These are phyloP conservation scores for Carcina quercana DNA, from an alignment of 2,888 invertebrate genomes.

Conservation along the genomic window DNA sequence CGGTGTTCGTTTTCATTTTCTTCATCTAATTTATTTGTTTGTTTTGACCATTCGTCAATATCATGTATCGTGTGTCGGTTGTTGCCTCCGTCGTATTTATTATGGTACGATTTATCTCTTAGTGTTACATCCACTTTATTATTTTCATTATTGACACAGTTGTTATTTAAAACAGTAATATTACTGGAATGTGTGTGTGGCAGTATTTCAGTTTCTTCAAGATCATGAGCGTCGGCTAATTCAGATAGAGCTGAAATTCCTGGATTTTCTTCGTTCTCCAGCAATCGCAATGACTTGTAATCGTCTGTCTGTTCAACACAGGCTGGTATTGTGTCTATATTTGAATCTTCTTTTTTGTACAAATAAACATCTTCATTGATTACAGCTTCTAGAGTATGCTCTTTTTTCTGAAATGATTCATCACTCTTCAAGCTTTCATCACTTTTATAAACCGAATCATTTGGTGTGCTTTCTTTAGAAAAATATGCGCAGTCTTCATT, in stretches of 20 bases:
- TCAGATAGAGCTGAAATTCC: conserved; percentile 13
- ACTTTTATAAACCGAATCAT: conserved; percentile 47
- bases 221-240: conserved; percentile 6
- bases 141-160: conserved; percentile 19
- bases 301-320: conserved; percentile 48
- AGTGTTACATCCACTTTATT: conserved; percentile 13
- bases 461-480: conserved; percentile 61
- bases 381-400: not conserved
- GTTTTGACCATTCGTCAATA: no score
- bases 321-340: conserved; percentile 12
- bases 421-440: conserved; percentile 51
- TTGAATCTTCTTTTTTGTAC: not conserved
- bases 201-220: not conserved
- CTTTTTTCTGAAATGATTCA: conserved; percentile 23
- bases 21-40: no score
- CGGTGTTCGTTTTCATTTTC: no score
- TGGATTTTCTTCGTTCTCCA: conserved; percentile 23
- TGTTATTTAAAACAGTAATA: conserved; percentile 16
- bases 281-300: conserved; percentile 49
- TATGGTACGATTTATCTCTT: conserved; percentile 26
- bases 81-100: no score
- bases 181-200: conserved; percentile 6
- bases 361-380: not conserved
- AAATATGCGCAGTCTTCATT: conserved; percentile 50
- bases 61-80: no score